Evolutionary conservation across 2,888 invertebrate genomes (phyloP), one percentile per base, ranked within the genome.

Genomic region (Megamerina dolium): DNA sequence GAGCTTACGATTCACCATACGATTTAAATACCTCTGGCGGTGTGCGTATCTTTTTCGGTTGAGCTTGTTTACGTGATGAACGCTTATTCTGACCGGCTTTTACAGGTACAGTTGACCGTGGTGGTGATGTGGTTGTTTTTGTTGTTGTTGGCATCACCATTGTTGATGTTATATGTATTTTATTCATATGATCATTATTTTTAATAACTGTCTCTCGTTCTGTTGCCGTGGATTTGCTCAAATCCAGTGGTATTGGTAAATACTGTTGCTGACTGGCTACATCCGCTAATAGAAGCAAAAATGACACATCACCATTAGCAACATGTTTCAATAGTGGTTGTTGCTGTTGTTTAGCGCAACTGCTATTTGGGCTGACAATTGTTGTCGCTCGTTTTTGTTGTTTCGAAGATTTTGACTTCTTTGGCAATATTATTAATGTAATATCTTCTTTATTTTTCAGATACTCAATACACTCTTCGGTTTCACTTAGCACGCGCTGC

Each of bases 31-130:
- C 54, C 37, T 70, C 69, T 2, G 67, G 66, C 3, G 65, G 51
- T 3, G 60, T 47, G 2, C 68, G 64, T 32, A 68, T 69, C 52
- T 73, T 75, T 45, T 73, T 70, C 5, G 77, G 77, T 46, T 69
- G 72, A 1, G 72, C 70, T 54, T 77, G 77, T 54, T 77, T 77
- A 32, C 77, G 73, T 6, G 67, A 61, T n/a, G 71, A 72, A 37
- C 75, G 69, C 35, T 67, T 66, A 16, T 63, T 60, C 14, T 19
- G 30, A 12, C 41, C 36, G 29, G 41, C 0, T 41, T 17, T 43
- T 47, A 44, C 18, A 32, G 44, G 9, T 46, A 44, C 37, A 40
- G 34, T 26, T 45, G 45, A 23, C 43, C 44, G 14, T 16, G 9
- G 17, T 2, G n/a, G 39, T 35, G 19, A 23, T 29, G 30, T 29